phyloP scores from a whole-genome alignment of 2,888 invertebrate species.

The Mesoligia furuncula region DNA sequence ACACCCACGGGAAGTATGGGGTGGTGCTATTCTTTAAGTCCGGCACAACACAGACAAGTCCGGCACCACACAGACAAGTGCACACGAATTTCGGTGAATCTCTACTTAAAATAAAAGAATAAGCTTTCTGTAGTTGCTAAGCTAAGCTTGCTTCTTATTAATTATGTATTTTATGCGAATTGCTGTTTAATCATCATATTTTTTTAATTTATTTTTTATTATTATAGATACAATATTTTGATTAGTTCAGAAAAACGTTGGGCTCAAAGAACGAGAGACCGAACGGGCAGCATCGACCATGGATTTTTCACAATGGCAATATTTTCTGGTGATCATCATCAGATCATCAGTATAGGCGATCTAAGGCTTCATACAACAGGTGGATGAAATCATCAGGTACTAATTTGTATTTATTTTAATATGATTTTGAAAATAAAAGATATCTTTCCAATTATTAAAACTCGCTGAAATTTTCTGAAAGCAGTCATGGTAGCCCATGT shows the following conservation, averaged over 20 bases:
- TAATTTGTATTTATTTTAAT: neutral
- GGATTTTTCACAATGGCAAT: slow-evolving; percentile 1
- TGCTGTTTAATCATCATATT: slow-evolving; percentile 11
- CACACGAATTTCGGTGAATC: too few species aligned
- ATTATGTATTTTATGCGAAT: neutral
- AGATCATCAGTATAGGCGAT: neutral
- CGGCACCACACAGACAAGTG: too few species aligned
- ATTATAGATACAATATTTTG: neutral
- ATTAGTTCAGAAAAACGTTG: neutral
- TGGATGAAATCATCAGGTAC: neutral
- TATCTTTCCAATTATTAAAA: neutral
- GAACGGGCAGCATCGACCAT: too few species aligned
- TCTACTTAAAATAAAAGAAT: slow-evolving; percentile 3
- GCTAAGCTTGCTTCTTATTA: slow-evolving; percentile 21
- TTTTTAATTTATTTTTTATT: neutral
- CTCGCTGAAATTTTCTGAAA: too few species aligned
- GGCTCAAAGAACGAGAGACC: neutral
- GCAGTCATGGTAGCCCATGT: too few species aligned
- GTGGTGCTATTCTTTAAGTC: too few species aligned
- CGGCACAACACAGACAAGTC: too few species aligned
- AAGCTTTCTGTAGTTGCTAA: slow-evolving; percentile 3
- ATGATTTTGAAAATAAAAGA: neutral
- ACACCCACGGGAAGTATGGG: too few species aligned
- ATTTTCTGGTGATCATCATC: neutral
- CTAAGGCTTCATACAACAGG: neutral